Conservation (phyloP, 2,113 vertebrate genomes). For the Xyrauchen texanus region DNA sequence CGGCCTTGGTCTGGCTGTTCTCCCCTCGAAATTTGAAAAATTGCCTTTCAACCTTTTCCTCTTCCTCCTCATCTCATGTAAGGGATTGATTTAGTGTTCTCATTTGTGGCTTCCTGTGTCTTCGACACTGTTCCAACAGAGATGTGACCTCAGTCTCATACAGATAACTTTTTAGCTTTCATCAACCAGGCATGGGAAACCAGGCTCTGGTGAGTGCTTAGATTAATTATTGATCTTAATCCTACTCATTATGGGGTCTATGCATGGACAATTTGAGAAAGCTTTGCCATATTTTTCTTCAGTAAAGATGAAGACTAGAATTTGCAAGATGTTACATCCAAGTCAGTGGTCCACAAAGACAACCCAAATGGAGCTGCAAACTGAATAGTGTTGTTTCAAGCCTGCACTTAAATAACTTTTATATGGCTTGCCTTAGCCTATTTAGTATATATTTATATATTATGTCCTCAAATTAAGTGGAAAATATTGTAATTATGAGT, state of each 20-base stretch:
- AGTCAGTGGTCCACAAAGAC: background rate
- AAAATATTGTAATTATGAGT: no score
- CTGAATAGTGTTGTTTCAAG: background rate
- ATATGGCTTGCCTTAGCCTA: no score
- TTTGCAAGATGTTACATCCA: background rate
- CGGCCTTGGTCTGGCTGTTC: constrained; percentile 21
- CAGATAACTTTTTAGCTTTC: background rate
- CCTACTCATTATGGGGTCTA: background rate
- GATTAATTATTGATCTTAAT: constrained; percentile 28
- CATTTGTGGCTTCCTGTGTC: constrained; percentile 26
- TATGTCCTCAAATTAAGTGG: no score
- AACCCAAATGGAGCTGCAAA: background rate
- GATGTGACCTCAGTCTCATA: constrained; percentile 10
- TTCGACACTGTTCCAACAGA: background rate
- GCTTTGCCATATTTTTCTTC: background rate
- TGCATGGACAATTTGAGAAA: constrained; percentile 24
- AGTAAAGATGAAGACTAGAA: background rate
- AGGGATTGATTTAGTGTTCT: constrained; percentile 33
- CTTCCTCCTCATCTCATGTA: constrained; percentile 12
- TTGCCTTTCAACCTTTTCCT: constrained; percentile 16
- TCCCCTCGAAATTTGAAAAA: constrained; percentile 24
- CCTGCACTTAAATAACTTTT: background rate
- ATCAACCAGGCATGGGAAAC: constrained; percentile 6
- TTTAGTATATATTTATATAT: no score
- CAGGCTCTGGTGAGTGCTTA: background rate